Conservation (phyloP, 2,888 invertebrate genomes). For the Pecten maximus region DNA sequence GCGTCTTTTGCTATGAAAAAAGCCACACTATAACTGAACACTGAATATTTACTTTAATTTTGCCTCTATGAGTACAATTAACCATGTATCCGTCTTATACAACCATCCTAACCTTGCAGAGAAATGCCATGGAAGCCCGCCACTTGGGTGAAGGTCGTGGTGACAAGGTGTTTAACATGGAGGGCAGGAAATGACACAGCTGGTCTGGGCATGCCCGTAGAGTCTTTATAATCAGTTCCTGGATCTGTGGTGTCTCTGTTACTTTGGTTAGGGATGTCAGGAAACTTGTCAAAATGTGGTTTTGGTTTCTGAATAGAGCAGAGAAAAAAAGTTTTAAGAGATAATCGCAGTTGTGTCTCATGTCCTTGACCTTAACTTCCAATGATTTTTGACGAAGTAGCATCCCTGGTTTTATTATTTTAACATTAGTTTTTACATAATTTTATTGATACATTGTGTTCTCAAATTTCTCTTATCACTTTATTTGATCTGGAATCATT, state of each 20-base stretch:
- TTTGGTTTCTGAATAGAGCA: constrained; percentile 66
- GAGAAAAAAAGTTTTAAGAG: not conserved
- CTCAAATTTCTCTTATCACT: too few species aligned
- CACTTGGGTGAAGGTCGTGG: constrained; percentile 71
- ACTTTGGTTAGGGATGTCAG: constrained; percentile 63
- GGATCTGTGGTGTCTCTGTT: constrained; percentile 55
- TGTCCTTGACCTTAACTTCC: not conserved
- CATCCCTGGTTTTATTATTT: too few species aligned
- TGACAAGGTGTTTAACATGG: constrained; percentile 62
- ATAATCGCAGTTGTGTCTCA: not conserved
- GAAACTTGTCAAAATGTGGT: constrained; percentile 63
- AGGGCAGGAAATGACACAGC: constrained; percentile 68
- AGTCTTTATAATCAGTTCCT: constrained; percentile 68
- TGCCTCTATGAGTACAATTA: not conserved
- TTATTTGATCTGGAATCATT: too few species aligned
- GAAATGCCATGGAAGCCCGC: constrained; percentile 68
- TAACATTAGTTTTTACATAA: too few species aligned
- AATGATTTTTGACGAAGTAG: not conserved
- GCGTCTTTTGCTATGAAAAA: too few species aligned
- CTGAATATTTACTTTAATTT: too few species aligned
- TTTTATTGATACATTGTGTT: too few species aligned
- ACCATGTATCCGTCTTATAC: not conserved
- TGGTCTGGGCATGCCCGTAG: constrained; percentile 76
- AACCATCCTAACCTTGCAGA: constrained; percentile 67
- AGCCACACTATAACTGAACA: too few species aligned